Evolutionary conservation across 1,140 invertebrate species (phyloP).

Genomic region (Gryllus bimaculatus): DNA sequence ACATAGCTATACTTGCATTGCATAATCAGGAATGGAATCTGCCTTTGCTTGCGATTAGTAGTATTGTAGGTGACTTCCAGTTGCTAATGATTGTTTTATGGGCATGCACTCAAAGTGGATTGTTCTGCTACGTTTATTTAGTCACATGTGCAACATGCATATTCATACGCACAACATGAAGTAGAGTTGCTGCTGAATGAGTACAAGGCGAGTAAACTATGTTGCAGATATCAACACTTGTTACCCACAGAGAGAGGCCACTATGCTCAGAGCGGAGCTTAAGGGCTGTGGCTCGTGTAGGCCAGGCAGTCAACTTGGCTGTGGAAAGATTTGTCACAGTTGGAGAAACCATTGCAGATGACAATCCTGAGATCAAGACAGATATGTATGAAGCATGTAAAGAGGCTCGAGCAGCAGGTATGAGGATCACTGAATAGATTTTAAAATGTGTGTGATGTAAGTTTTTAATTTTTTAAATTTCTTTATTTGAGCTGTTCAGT

Average conservation of each 20-base stretch:
- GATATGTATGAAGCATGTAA: constrained; percentile 98
- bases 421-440: constrained; percentile 15
- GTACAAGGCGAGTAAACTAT: background rate
- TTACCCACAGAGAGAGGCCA: constrained; percentile 44
- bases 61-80: background rate
- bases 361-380: constrained; percentile 91
- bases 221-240: constrained; percentile 78
- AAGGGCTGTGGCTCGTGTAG: constrained; percentile 79
- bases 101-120: background rate
- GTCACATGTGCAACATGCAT: background rate
- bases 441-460: too few relatives aligned
- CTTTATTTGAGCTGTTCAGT: background rate
- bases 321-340: constrained; percentile 96
- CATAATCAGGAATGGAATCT: background rate
- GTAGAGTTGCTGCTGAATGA: background rate
- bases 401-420: constrained; percentile 89
- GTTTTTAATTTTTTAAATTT: too few relatives aligned
- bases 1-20: constrained; percentile 4
- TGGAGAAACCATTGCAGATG: constrained; percentile 95
- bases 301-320: constrained; percentile 89
- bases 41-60: background rate
- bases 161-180: background rate
- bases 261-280: constrained; percentile 29
- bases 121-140: background rate
- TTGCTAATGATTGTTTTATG: background rate